Base-by-base conservation (phyloP, 2,888 invertebrate species). In the Drosophila barbarae region DNA sequence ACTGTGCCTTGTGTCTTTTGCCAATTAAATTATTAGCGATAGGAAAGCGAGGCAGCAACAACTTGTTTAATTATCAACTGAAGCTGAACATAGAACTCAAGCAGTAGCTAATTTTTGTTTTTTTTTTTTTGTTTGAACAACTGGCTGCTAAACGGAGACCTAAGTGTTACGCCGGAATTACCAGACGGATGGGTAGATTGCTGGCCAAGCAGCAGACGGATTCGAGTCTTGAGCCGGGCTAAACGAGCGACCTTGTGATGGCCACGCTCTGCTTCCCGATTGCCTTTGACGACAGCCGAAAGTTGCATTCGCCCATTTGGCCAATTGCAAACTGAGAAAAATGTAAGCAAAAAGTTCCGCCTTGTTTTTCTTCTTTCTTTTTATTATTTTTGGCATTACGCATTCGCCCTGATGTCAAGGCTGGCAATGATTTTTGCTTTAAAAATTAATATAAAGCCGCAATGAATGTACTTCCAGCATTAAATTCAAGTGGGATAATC, bases 231-330 rank as follows among this genome's bases (percentile, higher is more conserved):
- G 21, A 15, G 41, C 39, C 34, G 23, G 49, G 49, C 61, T 63
- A 42, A 52, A 52, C 64, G 41, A 36, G 13, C 72, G 74, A 74
- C 81, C 81, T 81, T 84, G 83, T 65, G 65, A 64, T 59, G 52
- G 81, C 67, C 80, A 60, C 76, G 81, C 81, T 81, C 85, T 81
- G 79, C 84, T 80, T 80, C 42, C 52, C 26, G 23, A 26, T 50
- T 7, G 30, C 23, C 21, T 55, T 68, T 68, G 68, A 69, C 69
- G 52, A 63, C 68, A 63, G 42, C 42, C 58, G 32, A 49, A 66
- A 67, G 35, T 23, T 61, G 61, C 61, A 60, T 9, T 57, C 36
- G 15, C 53, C 12, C 41, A 49, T 68, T 73, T 73, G 64, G 52
- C 50, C 57, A 74, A 72, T 55, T 69, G 39, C 41, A 49, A 71